Evolutionary conservation across 2,888 invertebrate genomes (phyloP).

Genomic region (Cataglyphis albicans): DNA sequence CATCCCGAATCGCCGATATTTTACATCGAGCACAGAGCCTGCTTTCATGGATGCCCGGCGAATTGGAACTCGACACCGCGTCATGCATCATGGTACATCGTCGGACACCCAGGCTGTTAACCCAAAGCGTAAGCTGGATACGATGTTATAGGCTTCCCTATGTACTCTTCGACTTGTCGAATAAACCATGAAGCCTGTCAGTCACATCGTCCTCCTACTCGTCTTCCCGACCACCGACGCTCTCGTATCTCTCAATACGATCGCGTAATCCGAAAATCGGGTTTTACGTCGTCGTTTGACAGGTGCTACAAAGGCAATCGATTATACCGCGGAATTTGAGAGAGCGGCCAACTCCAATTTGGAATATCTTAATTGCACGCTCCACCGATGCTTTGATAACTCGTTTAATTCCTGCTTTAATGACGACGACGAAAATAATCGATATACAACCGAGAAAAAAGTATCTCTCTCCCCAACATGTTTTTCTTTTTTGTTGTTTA

Average conservation of each 20-base stretch:
- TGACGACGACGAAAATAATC: constrained; percentile 5
- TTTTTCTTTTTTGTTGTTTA: not conserved
- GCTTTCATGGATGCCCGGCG: constrained; percentile 77
- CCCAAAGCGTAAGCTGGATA: constrained; percentile 76
- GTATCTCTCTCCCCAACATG: not conserved
- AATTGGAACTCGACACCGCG: constrained; percentile 80
- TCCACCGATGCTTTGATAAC: constrained; percentile 37
- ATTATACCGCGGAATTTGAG: constrained; percentile 28
- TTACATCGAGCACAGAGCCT: constrained; percentile 78
- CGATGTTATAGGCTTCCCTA: constrained; percentile 76
- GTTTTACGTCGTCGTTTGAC: constrained; percentile 38
- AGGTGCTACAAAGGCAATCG: constrained; percentile 48
- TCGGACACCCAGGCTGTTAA: constrained; percentile 79
- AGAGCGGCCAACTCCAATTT: constrained; percentile 29
- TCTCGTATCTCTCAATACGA: constrained; percentile 45
- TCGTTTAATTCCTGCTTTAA: constrained; percentile 32
- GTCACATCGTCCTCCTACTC: constrained; percentile 69
- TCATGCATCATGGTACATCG: constrained; percentile 79
- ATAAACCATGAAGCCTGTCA: constrained; percentile 77
- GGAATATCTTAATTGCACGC: constrained; percentile 48
- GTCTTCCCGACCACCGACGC: constrained; percentile 42
- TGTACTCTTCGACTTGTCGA: constrained; percentile 75
- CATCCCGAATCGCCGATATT: constrained; percentile 74
- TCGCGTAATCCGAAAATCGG: constrained; percentile 48
- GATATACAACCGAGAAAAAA: not conserved